Evolutionary conservation across 2,888 invertebrate genomes (phyloP).

Genomic region (Catocala nupta): DNA sequence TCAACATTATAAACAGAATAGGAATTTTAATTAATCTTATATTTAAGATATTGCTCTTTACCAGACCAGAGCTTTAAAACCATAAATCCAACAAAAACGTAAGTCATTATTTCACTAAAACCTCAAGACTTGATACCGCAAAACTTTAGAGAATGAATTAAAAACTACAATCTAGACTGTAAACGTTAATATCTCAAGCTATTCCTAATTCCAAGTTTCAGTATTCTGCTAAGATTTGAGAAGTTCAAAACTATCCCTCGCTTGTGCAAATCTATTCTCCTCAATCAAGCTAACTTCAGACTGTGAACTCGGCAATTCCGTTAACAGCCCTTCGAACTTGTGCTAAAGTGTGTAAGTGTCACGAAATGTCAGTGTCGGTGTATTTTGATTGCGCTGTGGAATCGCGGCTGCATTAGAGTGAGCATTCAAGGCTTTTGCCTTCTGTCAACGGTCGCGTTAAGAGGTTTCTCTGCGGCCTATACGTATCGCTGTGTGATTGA

Average conservation of each 20-base stretch:
- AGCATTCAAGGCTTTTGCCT: conserved; percentile 51
- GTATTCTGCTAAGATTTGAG: background rate
- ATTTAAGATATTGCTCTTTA: too few species aligned
- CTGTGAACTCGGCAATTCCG: conserved; percentile 1
- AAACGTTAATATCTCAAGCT: background rate
- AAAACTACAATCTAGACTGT: too few species aligned
- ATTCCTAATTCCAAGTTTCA: background rate
- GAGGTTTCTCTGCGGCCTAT: conserved; percentile 51
- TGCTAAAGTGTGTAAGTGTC: background rate
- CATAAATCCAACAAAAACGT: too few species aligned
- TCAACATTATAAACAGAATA: too few species aligned
- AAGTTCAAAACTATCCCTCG: background rate
- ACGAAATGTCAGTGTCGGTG: conserved; percentile 32
- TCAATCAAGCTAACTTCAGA: background rate
- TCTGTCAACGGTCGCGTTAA: conserved; percentile 52
- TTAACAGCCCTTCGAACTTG: background rate
- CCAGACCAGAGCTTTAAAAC: too few species aligned
- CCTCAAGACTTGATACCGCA: too few species aligned
- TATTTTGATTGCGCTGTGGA: conserved; percentile 18
- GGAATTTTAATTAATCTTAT: too few species aligned
- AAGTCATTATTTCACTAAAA: too few species aligned
- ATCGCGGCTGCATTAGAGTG: conserved; percentile 31
- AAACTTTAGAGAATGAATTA: too few species aligned
- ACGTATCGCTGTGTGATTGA: conserved; percentile 35
- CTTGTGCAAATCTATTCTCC: background rate